Base-by-base conservation (phyloP, 2,888 invertebrate genomes). In the Rhogogaster chlorosoma region DNA sequence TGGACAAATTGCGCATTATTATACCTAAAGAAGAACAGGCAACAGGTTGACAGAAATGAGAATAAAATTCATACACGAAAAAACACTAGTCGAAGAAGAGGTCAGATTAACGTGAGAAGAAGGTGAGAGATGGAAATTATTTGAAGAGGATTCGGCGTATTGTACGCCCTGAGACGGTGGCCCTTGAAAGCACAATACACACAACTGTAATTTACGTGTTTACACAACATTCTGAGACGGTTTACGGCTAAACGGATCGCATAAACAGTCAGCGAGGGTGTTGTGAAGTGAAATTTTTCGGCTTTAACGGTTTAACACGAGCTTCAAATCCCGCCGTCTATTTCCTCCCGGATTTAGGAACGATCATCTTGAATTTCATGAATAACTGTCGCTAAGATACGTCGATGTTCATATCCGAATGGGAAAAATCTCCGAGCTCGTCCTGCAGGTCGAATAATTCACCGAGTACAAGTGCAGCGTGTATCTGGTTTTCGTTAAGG, bases 401-500 rank as follows among this genome's bases (percentile, higher is more conserved):
- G 45, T 45, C 3, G 45, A 45, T 12, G 15, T 15, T 45, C n/a
- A n/a, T 45, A 45, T 26, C 10, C 3, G 61, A 61, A 26, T 26
- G 26, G 22, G 18, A 53, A 26, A 61, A 26, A 61, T 22, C 2
- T 7, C 12, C 2, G 2, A 67, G 32, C 15, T 32, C 15, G 32
- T 15, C n/a, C n/a, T n/a, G 7, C 26, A 42, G 9, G 22, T 73
- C 26, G 38, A 42, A 22, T 22, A n/a, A 42, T 12, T 0, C 7
- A 4, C 42, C 10, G 71, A 42, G 10, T 0, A 38, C 42, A 73
- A n/a, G 71, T 80, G 80, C 10, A n/a, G 22, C 12, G 78, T 22
- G 80, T 77, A 3, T 49, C 83, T 83, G 83, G 38, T 83, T 83
- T 83, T 83, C 67, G 83, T 83, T 83, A 70, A 83, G 32, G 49